phyloP scores from a whole-genome alignment of 1,140 invertebrate species.

The Mya arenaria region DNA sequence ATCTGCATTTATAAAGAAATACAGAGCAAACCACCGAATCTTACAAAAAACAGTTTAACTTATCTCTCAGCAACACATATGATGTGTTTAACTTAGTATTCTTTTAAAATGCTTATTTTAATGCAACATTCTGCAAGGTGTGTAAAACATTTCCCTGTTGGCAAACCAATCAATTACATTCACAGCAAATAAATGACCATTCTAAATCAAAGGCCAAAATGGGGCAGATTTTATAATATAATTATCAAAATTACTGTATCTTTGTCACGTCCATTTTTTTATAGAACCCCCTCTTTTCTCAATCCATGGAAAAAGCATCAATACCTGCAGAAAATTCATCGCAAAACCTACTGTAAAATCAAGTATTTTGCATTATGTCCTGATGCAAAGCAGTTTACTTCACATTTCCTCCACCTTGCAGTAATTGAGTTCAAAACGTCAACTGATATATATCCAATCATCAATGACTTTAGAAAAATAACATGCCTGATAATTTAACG shows the following conservation, averaged over 20 bases:
- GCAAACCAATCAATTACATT: neutral
- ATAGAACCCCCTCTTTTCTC: no score
- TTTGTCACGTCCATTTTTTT: neutral
- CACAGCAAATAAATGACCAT: neutral
- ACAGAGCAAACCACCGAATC: neutral
- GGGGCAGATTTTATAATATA: no score
- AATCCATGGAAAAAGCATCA: no score
- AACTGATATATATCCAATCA: neutral
- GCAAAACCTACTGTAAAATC: no score
- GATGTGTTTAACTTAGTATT: neutral
- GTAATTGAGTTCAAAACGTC: no score
- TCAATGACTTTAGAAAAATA: neutral
- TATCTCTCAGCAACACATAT: neutral
- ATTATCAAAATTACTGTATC: neutral
- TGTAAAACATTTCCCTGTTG: no score
- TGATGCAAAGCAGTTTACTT: no score
- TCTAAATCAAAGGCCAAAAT: neutral
- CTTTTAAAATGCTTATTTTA: no score
- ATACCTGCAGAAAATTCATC: no score
- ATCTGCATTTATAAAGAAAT: neutral
- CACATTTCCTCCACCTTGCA: no score
- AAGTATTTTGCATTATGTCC: no score
- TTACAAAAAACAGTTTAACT: neutral
- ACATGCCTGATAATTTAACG: neutral
- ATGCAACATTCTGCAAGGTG: no score